Conservation (phyloP, 2,888 invertebrate genomes). For the Drosophila limbata region DNA sequence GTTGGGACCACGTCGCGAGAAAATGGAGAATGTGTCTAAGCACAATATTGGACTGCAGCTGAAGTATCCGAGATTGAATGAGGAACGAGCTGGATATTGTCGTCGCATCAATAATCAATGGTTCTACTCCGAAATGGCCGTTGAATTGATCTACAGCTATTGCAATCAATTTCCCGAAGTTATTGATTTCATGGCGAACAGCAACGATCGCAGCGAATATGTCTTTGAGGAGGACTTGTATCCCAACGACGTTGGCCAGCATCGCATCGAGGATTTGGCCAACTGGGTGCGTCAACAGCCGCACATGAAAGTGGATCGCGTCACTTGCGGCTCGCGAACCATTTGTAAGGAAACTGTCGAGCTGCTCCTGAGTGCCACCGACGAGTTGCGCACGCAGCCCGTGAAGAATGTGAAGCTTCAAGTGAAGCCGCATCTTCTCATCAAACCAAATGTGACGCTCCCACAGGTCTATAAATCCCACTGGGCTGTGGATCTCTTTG, state of each 20-base stretch:
- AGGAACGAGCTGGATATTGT: constrained; percentile 93
- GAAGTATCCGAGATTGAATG: constrained; percentile 93
- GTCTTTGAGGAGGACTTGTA: constrained; percentile 90
- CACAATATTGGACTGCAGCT: constrained; percentile 95
- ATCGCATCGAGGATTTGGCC: constrained; percentile 86
- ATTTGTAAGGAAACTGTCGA: constrained; percentile 89
- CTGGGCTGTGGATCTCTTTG: constrained; percentile 87
- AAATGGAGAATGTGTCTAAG: constrained; percentile 85
- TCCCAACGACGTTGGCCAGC: constrained; percentile 85
- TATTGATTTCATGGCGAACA: constrained; percentile 86
- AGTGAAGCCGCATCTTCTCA: constrained; percentile 91
- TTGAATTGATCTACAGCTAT: constrained; percentile 90
- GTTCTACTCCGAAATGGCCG: constrained; percentile 92
- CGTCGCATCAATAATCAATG: constrained; percentile 90
- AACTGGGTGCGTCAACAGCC: constrained; percentile 91
- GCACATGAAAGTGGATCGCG: constrained; percentile 87
- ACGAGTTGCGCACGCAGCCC: constrained; percentile 84
- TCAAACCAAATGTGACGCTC: constrained; percentile 87
- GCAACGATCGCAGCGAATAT: constrained; percentile 87
- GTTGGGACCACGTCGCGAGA: constrained; percentile 85
- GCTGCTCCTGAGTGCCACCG: constrained; percentile 83
- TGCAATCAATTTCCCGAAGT: constrained; percentile 90
- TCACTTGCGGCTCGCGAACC: constrained; percentile 90
- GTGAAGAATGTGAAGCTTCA: constrained; percentile 89
- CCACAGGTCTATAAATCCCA: constrained; percentile 83